Base-by-base conservation (phyloP, 2,888 invertebrate species). In the Polietes domitor region DNA sequence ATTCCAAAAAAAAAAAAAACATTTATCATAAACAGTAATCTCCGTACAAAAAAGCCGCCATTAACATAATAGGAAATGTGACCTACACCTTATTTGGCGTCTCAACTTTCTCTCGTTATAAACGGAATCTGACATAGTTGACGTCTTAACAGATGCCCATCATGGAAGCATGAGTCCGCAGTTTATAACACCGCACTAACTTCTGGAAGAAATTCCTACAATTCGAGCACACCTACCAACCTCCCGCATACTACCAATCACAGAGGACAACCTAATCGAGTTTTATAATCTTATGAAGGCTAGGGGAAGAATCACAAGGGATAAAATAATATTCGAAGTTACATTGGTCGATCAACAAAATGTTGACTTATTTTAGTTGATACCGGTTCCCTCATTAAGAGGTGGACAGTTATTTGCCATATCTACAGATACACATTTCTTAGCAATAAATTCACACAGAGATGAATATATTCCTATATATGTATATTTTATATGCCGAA, bases 11-110 rank as follows among this genome's bases (percentile, higher is more conserved):
- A n/a, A n/a, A n/a, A n/a, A n/a, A n/a, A n/a, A n/a, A n/a, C n/a
- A n/a, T n/a, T n/a, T n/a, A n/a, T n/a, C n/a, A n/a, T n/a, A n/a
- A n/a, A n/a, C n/a, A n/a, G n/a, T n/a, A n/a, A 17, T 19, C 17
- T 41, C 6, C 19, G 12, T 3, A 5, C 47, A 5, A 12, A 9
- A 47, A 12, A 47, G 47, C 7, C 3, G 47, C n/a, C 6, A 15
- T 47, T 37, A 74, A 55, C 17, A 58, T 55, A 41, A n/a, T 63
- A 12, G 83, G 74, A 47, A 85, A 74, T n/a, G 53, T 83, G 7
- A 80, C 80, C 21, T 72, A 37, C 19, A 43, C 65, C 4, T n/a
- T n/a, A n/a, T n/a, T n/a, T n/a, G n/a, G n/a, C n/a, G n/a, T n/a
- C n/a, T n/a, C n/a, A n/a, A n/a, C n/a, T n/a, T n/a, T n/a, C n/a